Conservation (phyloP, 1,140 invertebrate genomes). For the Monochamus saltuarius region DNA sequence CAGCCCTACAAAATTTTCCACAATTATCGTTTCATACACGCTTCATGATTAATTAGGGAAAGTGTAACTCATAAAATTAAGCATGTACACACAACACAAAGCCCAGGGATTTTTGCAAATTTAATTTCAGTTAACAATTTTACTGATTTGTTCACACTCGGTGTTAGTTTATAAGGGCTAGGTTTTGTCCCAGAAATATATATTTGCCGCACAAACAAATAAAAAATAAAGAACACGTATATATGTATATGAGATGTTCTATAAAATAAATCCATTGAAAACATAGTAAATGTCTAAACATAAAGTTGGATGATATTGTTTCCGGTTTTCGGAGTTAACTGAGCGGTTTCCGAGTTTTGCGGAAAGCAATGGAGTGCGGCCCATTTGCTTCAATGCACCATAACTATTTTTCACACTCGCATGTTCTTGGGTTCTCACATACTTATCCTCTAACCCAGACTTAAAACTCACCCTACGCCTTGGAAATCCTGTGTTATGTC, state of each 20-base stretch:
- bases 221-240: neutral
- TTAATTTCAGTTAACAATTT: no score
- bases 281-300: constrained; percentile 36
- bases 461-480: no score
- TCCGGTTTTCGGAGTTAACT: constrained; percentile 27
- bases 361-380: constrained; percentile 40
- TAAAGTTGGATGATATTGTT: constrained; percentile 39
- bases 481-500: no score
- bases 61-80: no score
- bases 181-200: no score
- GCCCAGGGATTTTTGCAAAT: no score
- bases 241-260: constrained; percentile 31
- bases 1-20: no score
- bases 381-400: constrained; percentile 32
- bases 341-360: constrained; percentile 36
- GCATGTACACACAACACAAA: no score
- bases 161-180: no score
- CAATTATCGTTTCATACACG: no score
- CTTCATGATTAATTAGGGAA: neutral
- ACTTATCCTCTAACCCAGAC: constrained; percentile 5
- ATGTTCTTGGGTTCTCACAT: constrained; percentile 40
- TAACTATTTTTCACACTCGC: constrained; percentile 38
- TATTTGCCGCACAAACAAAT: no score
- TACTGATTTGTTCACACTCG: no score
- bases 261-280: constrained; percentile 41